Conservation (phyloP, 2,797 vertebrate genomes). For the Pseudochromis fuscus region DNA sequence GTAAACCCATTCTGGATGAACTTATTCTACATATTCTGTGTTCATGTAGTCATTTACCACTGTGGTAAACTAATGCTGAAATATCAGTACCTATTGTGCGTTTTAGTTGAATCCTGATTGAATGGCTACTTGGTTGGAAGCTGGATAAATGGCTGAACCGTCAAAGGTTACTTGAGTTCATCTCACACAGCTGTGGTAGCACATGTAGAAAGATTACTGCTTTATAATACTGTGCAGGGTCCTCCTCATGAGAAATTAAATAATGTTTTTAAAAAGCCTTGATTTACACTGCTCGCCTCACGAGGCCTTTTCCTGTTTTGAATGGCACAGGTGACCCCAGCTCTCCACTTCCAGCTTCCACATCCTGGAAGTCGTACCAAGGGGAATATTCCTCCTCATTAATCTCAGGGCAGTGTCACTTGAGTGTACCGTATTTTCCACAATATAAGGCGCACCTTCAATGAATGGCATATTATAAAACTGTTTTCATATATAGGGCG, state of each 20-base stretch:
- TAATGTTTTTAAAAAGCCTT: neutral
- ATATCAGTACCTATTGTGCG: no score
- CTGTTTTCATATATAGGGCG: no score
- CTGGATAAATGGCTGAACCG: neutral
- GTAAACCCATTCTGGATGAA: no score
- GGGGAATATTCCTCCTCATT: conserved; percentile 8
- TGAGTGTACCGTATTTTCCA: no score
- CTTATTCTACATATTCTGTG: no score
- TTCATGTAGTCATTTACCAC: no score
- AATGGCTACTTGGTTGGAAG: no score
- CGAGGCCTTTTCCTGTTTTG: conserved; percentile 59
- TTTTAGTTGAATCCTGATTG: no score
- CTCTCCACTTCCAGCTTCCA: conserved; percentile 46
- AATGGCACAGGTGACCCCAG: conserved; percentile 45
- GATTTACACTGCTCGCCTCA: neutral
- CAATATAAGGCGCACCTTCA: no score
- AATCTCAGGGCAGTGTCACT: neutral
- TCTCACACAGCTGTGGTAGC: neutral
- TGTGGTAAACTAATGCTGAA: no score
- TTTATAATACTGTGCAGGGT: no score
- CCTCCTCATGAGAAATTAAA: neutral
- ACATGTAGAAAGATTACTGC: neutral
- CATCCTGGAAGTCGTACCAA: conserved; percentile 40
- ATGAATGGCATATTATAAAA: no score
- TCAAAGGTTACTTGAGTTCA: neutral